Base-by-base conservation (phyloP, 2,113 vertebrate genomes). In the Psittacula cyanocephala region DNA sequence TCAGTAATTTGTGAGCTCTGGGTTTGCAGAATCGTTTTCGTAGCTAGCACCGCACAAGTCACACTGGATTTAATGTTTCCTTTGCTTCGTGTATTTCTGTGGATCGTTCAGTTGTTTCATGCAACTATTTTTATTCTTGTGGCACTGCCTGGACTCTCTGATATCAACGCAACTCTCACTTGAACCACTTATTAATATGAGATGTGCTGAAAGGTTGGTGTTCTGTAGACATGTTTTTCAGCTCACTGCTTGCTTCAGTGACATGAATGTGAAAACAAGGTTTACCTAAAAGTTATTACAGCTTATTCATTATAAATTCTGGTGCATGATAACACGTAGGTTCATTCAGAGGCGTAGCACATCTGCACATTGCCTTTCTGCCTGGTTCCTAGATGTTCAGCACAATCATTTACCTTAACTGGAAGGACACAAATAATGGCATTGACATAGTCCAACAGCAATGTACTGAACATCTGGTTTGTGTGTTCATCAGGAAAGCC, bases 1-100 rank as follows among this genome's bases (percentile, higher is more conserved):
- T 95, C 67, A 77, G 77, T 96, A 74, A 92, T 96, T 97, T 87
- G 83, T 65, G 41, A 95, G 86, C 88, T 92, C 44, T 9, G 24
- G 52, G 57, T 92, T 89, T 92, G 63, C 39, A 81, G 82, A 63
- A 75, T 44, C 55, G 19, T 82, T 88, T 88, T 81, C 91, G 33
- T 57, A 72, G 78, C 72, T 78, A 59, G 33, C 39, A 81, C 89
- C 74, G 79, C 64, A 52, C 50, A 62, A 94, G 64, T 95, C 77
- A 67, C 7, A 20, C 53, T 69, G 44, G 55, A 31, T 94, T 91
- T 93, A 72, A 81, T 87, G 57, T 82, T 82, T 93, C 82, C 53
- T 28, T 62, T 87, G 70, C 74, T 91, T 83, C 15, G 0, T 69
- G 27, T 50, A 6, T 86, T 93, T 91, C 68, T 94, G 39, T 86